Percentiles rank a stretch among this genome's conserved stretches.
phyloP scores from a whole-genome alignment of 2,113 vertebrate genomes.

The Zeus faber region DNA sequence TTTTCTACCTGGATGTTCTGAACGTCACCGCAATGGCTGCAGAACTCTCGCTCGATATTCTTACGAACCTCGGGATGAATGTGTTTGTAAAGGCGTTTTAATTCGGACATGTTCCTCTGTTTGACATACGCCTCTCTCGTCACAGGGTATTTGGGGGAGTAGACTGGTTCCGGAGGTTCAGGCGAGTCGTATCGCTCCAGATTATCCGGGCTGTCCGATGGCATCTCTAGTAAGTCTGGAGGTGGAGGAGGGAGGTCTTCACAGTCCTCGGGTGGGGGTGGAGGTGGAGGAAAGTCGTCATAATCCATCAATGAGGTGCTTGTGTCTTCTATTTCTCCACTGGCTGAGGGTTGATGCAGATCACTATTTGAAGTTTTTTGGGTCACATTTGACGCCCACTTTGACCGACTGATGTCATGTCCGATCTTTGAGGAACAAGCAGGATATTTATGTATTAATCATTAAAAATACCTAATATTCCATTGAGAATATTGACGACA shows the following conservation, averaged over 20 bases:
- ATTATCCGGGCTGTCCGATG: constrained; percentile 64
- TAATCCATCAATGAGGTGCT: constrained; percentile 46
- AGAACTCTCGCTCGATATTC: constrained; percentile 79
- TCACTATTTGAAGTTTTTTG: constrained; percentile 62
- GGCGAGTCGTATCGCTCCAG: constrained; percentile 70
- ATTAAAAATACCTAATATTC: too few species aligned
- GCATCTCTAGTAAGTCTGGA: constrained; percentile 75
- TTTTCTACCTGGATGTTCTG: constrained; percentile 61
- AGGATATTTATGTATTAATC: constrained; percentile 21
- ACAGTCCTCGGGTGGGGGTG: constrained; percentile 62
- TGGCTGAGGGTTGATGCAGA: constrained; percentile 48
- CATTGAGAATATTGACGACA: not conserved
- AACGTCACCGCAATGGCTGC: constrained; percentile 70
- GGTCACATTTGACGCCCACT: constrained; percentile 69
- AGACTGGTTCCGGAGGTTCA: constrained; percentile 59
- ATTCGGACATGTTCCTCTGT: constrained; percentile 79
- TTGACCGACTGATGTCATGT: constrained; percentile 75
- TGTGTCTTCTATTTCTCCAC: constrained; percentile 39
- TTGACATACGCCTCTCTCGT: constrained; percentile 77
- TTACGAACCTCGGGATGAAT: constrained; percentile 84
- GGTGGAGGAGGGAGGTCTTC: constrained; percentile 79
- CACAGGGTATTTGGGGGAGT: constrained; percentile 50
- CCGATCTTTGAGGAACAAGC: constrained; percentile 76
- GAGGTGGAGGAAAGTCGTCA: constrained; percentile 68
- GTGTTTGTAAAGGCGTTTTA: constrained; percentile 83